phyloP scores from a whole-genome alignment of 2,113 vertebrate genomes.

The Hyla sarda region DNA sequence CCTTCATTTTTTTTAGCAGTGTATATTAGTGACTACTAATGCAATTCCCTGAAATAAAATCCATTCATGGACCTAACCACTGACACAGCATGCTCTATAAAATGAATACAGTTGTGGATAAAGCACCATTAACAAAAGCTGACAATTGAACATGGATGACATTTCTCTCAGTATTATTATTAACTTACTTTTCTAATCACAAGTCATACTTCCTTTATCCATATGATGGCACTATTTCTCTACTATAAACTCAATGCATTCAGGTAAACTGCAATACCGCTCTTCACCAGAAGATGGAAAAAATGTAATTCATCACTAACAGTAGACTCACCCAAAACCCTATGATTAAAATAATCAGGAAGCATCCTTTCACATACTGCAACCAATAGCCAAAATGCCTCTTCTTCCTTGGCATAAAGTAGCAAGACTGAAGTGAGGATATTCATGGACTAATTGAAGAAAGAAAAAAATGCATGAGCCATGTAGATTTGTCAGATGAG shows the following conservation, averaged over 20 bases:
- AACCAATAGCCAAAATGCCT: constrained; percentile 96
- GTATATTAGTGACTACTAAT: too few relatives aligned
- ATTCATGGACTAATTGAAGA: constrained; percentile 90
- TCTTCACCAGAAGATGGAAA: neutral
- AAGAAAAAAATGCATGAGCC: neutral
- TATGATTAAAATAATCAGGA: constrained; percentile 94
- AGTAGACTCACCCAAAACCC: constrained; percentile 86
- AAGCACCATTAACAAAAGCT: too few relatives aligned
- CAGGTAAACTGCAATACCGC: neutral
- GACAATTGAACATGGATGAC: too few relatives aligned
- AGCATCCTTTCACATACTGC: constrained; percentile 96
- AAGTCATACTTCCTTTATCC: neutral
- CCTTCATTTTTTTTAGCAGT: too few relatives aligned
- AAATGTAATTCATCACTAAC: neutral
- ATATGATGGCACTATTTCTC: neutral
- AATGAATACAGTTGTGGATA: too few relatives aligned
- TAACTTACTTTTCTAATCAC: neutral
- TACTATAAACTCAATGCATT: neutral
- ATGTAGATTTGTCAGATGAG: neutral
- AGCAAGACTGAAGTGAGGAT: constrained; percentile 94
- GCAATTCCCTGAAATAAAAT: too few relatives aligned
- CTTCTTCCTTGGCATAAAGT: constrained; percentile 93
- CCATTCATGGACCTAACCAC: too few relatives aligned
- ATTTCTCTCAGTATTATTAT: too few relatives aligned
- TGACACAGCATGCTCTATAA: too few relatives aligned